Conservation (phyloP, 2,113 vertebrate genomes). For the Lipophrys pholis region DNA sequence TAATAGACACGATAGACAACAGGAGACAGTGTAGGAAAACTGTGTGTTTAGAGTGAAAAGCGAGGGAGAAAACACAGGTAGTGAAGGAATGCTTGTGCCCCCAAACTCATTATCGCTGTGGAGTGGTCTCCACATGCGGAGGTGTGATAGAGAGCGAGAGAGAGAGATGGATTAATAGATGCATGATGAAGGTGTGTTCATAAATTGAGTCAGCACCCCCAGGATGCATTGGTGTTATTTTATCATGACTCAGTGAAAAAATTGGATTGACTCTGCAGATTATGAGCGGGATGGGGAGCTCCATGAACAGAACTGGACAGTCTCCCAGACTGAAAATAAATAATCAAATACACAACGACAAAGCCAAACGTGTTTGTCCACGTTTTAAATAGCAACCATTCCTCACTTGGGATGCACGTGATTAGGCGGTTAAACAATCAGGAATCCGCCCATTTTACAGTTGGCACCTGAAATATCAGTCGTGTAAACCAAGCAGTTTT, state of each 20-base stretch:
- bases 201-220: constrained; percentile 55
- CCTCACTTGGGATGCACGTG: no score
- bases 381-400: no score
- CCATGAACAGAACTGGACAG: constrained; percentile 11
- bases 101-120: constrained; percentile 29
- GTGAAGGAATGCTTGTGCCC: constrained; percentile 50
- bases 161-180: constrained; percentile 26
- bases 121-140: constrained; percentile 21
- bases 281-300: neutral
- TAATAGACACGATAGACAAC: constrained; percentile 47
- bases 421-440: no score
- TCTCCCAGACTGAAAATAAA: constrained; percentile 35
- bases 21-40: constrained; percentile 6
- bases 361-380: neutral
- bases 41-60: constrained; percentile 42
- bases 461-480: no score
- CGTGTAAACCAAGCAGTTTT: no score
- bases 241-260: constrained; percentile 47
- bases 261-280: constrained; percentile 29
- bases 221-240: constrained; percentile 48
- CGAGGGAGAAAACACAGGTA: constrained; percentile 31
- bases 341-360: constrained; percentile 18
- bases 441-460: no score
- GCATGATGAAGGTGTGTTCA: constrained; percentile 42
- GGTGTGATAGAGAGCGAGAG: constrained; percentile 39